These are phyloP conservation scores for Otolemur crassicaudatus DNA, from an alignment of 2,797 vertebrate species.

Conservation along the genomic window DNA sequence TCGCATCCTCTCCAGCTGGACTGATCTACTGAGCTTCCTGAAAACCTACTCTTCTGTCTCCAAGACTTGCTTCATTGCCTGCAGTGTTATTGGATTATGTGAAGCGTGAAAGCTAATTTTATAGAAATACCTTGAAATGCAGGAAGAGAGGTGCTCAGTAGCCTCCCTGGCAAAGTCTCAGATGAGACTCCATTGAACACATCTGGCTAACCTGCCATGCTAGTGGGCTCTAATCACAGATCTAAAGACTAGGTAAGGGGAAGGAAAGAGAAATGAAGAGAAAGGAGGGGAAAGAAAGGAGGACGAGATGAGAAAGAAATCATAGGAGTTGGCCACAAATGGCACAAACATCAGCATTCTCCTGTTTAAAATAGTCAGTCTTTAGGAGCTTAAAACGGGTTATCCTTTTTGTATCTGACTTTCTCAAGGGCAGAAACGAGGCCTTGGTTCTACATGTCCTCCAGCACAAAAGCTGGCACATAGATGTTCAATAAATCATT, in stretches of 20 bases:
- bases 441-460: not conserved
- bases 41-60: not conserved
- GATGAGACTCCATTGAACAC: not conserved
- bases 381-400: not conserved
- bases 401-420: not conserved
- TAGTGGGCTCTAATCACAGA: not conserved
- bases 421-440: not conserved
- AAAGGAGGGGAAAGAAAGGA: not conserved
- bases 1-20: slow-evolving; percentile 40
- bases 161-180: not conserved
- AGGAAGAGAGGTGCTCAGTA: not conserved
- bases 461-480: not conserved
- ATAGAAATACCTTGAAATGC: slow-evolving; percentile 46
- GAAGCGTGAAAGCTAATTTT: slow-evolving; percentile 31
- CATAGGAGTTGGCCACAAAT: not conserved
- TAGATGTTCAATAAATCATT: not conserved
- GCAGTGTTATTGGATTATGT: not conserved
- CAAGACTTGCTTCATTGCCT: not conserved
- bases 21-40: not conserved
- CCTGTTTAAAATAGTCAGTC: not conserved
- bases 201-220: not conserved
- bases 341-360: not conserved
- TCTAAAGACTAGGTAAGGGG: not conserved
- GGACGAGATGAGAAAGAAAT: not conserved
- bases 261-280: not conserved